Evolutionary conservation across 2,888 invertebrate genomes (phyloP).

Genomic region (Drosophila paucipuncta): DNA sequence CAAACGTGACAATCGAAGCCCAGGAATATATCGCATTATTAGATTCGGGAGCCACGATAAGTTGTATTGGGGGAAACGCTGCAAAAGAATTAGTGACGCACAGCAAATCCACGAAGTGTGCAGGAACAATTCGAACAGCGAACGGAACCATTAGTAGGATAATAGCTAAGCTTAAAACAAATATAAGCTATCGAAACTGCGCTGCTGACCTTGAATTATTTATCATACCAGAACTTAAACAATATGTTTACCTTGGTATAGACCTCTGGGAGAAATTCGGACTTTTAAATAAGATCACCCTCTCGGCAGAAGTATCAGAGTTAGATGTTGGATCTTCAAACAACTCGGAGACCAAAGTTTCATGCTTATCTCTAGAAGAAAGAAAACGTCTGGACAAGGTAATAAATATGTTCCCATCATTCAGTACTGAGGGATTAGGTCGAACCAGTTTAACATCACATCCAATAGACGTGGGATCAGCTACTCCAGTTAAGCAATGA

Average conservation of each 20-base stretch:
- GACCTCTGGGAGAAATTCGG: neutral
- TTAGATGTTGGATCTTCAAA: neutral
- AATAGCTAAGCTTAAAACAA: too few species aligned
- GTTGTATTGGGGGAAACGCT: too few species aligned
- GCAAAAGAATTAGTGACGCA: too few species aligned
- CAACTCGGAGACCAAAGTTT: neutral
- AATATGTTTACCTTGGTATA: neutral
- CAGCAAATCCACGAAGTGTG: neutral
- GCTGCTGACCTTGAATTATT: neutral
- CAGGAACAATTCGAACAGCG: too few species aligned
- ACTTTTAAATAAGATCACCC: too few species aligned
- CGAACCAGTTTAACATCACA: slow-evolving; percentile 9
- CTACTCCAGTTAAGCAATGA: neutral
- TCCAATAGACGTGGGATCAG: neutral
- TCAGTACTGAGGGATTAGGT: slow-evolving; percentile 1
- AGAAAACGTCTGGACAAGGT: neutral
- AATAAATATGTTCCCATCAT: neutral
- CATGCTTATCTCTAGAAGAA: too few species aligned
- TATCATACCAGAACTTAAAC: slow-evolving; percentile 2
- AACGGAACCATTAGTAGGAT: too few species aligned
- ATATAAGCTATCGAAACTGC: too few species aligned
- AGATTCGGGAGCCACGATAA: too few species aligned
- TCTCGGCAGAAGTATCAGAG: neutral
- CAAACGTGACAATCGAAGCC: too few species aligned
- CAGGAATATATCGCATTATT: too few species aligned